Percentiles rank a stretch among this genome's conserved stretches.
These are phyloP conservation scores for Formicarius rufipectus DNA, from an alignment of 2,113 vertebrate genomes.

Conservation along the genomic window DNA sequence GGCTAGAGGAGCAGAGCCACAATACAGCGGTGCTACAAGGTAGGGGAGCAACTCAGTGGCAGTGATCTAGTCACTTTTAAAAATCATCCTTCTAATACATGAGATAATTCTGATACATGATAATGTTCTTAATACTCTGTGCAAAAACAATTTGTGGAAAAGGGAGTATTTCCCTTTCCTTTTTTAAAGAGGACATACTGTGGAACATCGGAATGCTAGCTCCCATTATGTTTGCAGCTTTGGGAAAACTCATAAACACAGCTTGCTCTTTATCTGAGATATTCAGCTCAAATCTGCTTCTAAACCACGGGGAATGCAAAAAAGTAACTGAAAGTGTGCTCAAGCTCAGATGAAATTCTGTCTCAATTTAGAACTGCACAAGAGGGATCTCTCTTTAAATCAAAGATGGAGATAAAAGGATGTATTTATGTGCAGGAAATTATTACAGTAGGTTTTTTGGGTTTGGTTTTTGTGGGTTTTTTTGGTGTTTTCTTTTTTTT, in stretches of 20 bases:
- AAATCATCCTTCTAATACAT: fast-evolving
- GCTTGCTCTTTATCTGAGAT: neutral
- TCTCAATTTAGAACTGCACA: neutral
- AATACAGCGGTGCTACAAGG: neutral
- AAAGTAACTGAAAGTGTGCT: neutral
- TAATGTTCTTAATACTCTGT: neutral
- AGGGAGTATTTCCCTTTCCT: neutral
- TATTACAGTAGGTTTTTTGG: neutral
- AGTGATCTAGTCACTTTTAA: neutral
- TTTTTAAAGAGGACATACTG: neutral
- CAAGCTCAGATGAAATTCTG: neutral
- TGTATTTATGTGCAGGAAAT: neutral
- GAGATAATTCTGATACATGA: neutral
- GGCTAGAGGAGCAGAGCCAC: neutral
- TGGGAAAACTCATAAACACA: neutral
- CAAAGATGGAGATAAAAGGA: neutral
- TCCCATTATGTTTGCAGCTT: neutral
- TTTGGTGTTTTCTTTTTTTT: neutral
- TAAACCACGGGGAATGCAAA: neutral
- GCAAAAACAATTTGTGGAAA: neutral
- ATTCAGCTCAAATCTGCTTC: neutral
- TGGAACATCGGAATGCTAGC: neutral
- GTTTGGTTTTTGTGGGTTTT: neutral
- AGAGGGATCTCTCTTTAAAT: neutral
- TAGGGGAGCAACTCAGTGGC: neutral